A percentile compares a stretch with the other conserved stretches of the same genome.
Conservation (phyloP, 92 coral and sea anemone species). For the Montipora capitata region DNA sequence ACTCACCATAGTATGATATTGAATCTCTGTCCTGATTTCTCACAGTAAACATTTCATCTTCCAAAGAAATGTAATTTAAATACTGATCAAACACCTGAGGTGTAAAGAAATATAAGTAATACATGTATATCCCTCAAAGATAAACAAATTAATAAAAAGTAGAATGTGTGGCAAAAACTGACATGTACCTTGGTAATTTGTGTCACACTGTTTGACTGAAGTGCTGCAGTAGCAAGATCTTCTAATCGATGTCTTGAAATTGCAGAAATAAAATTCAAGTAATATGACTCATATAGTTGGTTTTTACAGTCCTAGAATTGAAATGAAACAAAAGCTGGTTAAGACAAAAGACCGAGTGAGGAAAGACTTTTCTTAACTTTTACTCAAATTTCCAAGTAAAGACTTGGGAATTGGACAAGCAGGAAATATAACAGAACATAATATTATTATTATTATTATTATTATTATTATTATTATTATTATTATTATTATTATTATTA, state of each 20-base stretch:
- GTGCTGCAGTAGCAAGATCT: constrained; percentile 93
- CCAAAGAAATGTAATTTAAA: constrained; percentile 96
- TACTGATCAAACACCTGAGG: constrained; percentile 96
- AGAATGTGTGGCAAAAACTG: too few species aligned
- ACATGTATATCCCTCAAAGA: background rate
- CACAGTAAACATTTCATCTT: constrained; percentile 99
- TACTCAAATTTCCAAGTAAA: too few species aligned
- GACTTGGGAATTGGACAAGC: too few species aligned
- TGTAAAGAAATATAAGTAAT: background rate
- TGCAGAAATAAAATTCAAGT: constrained; percentile 96
- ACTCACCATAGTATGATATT: constrained; percentile 95
- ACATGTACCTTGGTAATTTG: constrained; percentile 86
- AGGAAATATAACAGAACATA: too few species aligned
- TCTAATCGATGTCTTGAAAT: constrained; percentile 96
- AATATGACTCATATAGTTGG: constrained; percentile 96
- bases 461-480: too few species aligned
- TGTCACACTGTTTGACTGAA: constrained; percentile 95
- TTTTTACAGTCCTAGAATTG: constrained; percentile 88
- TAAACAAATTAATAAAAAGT: too few species aligned
- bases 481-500: too few species aligned
- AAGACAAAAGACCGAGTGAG: too few species aligned
- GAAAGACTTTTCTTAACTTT: too few species aligned
- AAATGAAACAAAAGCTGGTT: background rate
- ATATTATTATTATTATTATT: too few species aligned
- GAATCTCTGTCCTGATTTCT: constrained; percentile 97